A percentile compares a stretch with the other conserved stretches of the same genome.
Evolutionary conservation across 2,888 invertebrate species (phyloP).

Genomic region (Drosophila tripunctata): DNA sequence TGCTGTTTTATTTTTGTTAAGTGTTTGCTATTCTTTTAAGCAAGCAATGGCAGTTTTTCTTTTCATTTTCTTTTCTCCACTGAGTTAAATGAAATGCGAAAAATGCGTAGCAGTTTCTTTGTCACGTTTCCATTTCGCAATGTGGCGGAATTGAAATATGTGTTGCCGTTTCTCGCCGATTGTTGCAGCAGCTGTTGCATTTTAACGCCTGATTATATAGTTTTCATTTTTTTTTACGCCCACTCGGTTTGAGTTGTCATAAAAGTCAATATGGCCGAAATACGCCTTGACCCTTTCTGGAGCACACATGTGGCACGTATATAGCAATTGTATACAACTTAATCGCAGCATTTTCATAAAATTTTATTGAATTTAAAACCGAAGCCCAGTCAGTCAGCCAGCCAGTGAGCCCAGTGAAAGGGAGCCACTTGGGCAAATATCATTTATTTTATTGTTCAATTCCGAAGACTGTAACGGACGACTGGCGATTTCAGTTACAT

Average conservation of each 20-base stretch:
- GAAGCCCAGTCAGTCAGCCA: constrained; percentile 32
- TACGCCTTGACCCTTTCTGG: constrained; percentile 69
- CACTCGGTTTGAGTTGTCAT: constrained; percentile 66
- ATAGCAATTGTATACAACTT: constrained; percentile 54
- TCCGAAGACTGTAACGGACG: constrained; percentile 59
- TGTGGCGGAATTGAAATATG: constrained; percentile 45
- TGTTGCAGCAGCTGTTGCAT: constrained; percentile 75
- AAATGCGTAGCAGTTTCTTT: constrained; percentile 13
- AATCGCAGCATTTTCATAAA: constrained; percentile 78
- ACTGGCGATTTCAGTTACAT: constrained; percentile 57
- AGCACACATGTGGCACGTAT: constrained; percentile 35
- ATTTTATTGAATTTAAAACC: constrained; percentile 80
- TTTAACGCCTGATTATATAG: constrained; percentile 74
- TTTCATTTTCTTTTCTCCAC: neutral
- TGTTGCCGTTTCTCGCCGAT: constrained; percentile 43
- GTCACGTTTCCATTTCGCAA: constrained; percentile 44
- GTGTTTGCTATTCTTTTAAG: constrained; percentile 5
- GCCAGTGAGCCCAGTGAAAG: constrained; percentile 6
- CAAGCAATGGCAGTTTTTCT: constrained; percentile 5
- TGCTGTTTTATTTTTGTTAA: neutral
- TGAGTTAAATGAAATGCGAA: constrained; percentile 17
- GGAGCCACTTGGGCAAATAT: constrained; percentile 74
- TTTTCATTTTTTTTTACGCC: constrained; percentile 49
- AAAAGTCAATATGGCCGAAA: constrained; percentile 66
- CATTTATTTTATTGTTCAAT: constrained; percentile 81